phyloP scores from a whole-genome alignment of 1,140 invertebrate species.

The Propsilocerus akamusi region DNA sequence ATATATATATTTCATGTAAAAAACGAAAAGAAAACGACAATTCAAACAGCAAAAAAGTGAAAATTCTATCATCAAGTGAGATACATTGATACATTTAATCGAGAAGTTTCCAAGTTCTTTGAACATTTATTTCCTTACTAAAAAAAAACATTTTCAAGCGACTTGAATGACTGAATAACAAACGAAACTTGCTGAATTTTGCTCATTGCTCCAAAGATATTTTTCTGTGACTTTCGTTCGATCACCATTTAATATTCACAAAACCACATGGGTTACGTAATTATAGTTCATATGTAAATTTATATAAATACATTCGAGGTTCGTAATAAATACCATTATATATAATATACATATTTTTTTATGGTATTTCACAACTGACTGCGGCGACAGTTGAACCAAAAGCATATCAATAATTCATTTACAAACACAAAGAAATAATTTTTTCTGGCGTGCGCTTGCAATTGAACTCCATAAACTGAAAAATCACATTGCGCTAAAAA shows the following conservation, averaged over 20 bases:
- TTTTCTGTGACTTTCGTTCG: not conserved
- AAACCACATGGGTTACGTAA: slow-evolving; percentile 1
- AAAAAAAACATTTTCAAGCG: not conserved
- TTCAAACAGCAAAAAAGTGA: not conserved
- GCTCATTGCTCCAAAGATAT: not conserved
- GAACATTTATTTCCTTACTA: no score
- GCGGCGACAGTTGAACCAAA: not conserved
- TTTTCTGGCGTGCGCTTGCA: not conserved
- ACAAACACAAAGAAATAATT: not conserved
- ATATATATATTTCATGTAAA: not conserved
- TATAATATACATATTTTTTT: not conserved
- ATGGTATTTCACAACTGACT: not conserved
- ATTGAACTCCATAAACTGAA: not conserved
- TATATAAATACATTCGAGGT: slow-evolving; percentile 1
- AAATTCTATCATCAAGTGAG: not conserved
- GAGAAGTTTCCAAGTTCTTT: no score
- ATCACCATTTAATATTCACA: not conserved
- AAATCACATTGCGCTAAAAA: not conserved
- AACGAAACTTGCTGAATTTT: slow-evolving; percentile 2
- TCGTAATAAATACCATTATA: not conserved
- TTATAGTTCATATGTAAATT: not conserved
- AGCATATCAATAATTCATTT: not conserved
- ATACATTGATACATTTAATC: no score
- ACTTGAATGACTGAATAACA: not conserved
- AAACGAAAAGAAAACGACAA: not conserved